Evolutionary conservation across 2,113 vertebrate species (phyloP), one percentile per base, ranked within the genome.

Genomic region (Oncorhynchus tshawytscha): DNA sequence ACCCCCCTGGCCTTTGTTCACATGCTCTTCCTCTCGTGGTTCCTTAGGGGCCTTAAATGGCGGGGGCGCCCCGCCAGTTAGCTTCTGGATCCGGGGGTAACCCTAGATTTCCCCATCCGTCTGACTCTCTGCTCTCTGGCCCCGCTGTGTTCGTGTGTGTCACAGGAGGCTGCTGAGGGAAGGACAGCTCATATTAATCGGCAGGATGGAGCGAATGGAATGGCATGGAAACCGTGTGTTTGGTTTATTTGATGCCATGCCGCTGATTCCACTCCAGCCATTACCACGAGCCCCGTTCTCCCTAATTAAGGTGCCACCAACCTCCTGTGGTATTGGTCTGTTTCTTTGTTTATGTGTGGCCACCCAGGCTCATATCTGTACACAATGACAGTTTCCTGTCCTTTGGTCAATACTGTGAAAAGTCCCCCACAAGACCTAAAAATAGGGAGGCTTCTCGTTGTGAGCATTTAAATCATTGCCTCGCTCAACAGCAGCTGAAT

Each of bases 381-480:
- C 66, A 79, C 77, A 77, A 83, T 77, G 74, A 83, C 75, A 62
- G 29, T 60, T 83, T 83, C 81, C 81, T 79, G 77, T 79, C 64
- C 49, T 67, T 5, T 59, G 22, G 20, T n/a, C 22, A 7, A 51
- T 16, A 57, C 13, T 27, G 31, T 3, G 48, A 66, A 66, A 69
- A 78, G 73, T 66, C 7, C 65, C 71, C 67, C 72, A 48, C 72
- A 34, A 57, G 11, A 39, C 9, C 59, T 79, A 79, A 74, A 74
- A 73, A 76, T 74, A 79, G 67, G 8, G 68, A 45, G 11, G 1
- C 65, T 8, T 20, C 22, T 27, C 64, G 3, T 66, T 0, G 11
- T 62, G n/a, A n/a, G 2, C 16, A 6, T 20, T 45, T 9, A 2
- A 5, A 57, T 18, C 8, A 62, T 22, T 12, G 59, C 59, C n/a